Evolutionary conservation across 1,140 invertebrate species (phyloP), one percentile per base, ranked within the genome.

Genomic region (Pentalonia nigronervosa): DNA sequence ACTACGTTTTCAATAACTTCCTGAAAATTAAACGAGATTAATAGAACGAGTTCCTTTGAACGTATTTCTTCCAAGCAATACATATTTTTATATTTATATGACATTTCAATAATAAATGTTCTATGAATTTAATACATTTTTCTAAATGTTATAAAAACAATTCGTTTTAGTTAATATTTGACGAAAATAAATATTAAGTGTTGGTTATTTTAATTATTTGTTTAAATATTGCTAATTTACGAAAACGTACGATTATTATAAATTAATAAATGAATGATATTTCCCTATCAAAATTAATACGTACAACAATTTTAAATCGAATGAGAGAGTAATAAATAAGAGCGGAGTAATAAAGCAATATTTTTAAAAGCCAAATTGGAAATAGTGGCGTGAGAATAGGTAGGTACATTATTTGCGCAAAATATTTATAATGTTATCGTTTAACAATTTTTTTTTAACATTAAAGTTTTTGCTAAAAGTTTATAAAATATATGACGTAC

Each of bases 31-130:
- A 53, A 53, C 50, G 7, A 53, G 21, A 53, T 21, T 6, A 53
- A 53, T 53, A 17, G 20, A 50, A 50, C 20, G 20, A 50, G 50
- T 50, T 50, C 50, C 50, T 48, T 48, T 48, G 20, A 50, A 50
- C 14, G 20, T 0, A 17, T 50, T 50, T 6, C 50, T 50, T 53
- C 50, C 50, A 53, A 21, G 50, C 21, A 53, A 53, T 53, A 23
- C 50, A 23, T 53, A 67, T 67, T 60, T 14, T 67, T 11, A 67
- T 67, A n/a, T 67, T n/a, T n/a, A 67, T n/a, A 67, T n/a, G 4
- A 0, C 3, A 67, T n/a, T 2, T 1, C 0, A 17, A n/a, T n/a
- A 1, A 17, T 67, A 17, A 17, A n/a, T 6, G 7, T n/a, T n/a
- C 30, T 67, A n/a, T n/a, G 14, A n/a, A 67, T 67, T n/a, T n/a